These are phyloP conservation scores for Diaperis boleti DNA, from an alignment of 2,888 invertebrate genomes.

Conservation along the genomic window DNA sequence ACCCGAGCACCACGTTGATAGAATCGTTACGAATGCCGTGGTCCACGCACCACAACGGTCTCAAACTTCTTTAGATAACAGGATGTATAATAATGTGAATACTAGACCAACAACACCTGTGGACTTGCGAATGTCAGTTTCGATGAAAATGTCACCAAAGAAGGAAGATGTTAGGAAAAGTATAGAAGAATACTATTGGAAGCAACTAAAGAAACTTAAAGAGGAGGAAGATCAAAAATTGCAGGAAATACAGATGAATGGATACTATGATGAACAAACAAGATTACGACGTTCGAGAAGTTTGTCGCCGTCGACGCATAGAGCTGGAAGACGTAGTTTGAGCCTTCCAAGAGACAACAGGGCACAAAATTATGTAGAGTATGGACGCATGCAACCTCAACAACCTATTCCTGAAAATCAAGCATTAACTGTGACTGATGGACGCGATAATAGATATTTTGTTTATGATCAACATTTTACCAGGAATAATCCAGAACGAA, in stretches of 20 bases:
- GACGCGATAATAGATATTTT: slow-evolving; percentile 10
- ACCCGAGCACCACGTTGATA: slow-evolving; percentile 35
- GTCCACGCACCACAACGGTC: slow-evolving; percentile 51
- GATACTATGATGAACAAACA: slow-evolving; percentile 60
- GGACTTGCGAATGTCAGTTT: slow-evolving; percentile 44
- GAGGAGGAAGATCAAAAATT: slow-evolving; percentile 72
- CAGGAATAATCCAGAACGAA: slow-evolving; percentile 54
- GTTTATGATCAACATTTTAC: slow-evolving; percentile 48
- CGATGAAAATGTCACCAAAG: slow-evolving; percentile 63
- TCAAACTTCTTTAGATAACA: slow-evolving; percentile 45
- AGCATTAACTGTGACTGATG: slow-evolving; percentile 39
- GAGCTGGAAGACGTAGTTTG: slow-evolving; percentile 63
- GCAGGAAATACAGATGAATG: slow-evolving; percentile 57
- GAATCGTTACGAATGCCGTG: slow-evolving; percentile 55
- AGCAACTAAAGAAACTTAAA: slow-evolving; percentile 74
- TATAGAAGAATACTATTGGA: slow-evolving; percentile 78
- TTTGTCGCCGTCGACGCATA: slow-evolving; percentile 64
- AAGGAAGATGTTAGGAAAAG: slow-evolving; percentile 70
- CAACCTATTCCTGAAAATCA: slow-evolving; percentile 48
- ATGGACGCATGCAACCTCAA: neutral
- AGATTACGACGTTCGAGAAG: slow-evolving; percentile 65
- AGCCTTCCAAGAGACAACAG: slow-evolving; percentile 60
- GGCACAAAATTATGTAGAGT: neutral
- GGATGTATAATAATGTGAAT: slow-evolving; percentile 32
- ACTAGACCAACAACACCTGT: slow-evolving; percentile 49